A percentile compares a stretch with the other conserved stretches of the same genome.
phyloP scores from a whole-genome alignment of 1,140 invertebrate species.

The Drosophila bipectinata region DNA sequence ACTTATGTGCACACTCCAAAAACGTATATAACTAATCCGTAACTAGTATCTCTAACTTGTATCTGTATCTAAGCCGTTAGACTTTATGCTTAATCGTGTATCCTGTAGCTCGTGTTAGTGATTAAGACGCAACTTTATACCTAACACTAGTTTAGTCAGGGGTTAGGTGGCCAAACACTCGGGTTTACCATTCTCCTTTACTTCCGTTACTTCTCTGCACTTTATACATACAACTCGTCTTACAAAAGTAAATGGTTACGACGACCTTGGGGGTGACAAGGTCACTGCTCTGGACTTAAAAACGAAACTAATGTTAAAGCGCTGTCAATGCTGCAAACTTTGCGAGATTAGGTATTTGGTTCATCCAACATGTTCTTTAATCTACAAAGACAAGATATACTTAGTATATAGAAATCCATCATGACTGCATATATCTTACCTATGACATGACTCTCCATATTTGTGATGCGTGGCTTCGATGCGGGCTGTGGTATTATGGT shows the following conservation, averaged over 20 bases:
- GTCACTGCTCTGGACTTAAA: conserved; percentile 30
- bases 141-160: conserved; percentile 22
- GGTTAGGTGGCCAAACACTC: conserved; percentile 1
- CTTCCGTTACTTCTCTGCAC: not conserved
- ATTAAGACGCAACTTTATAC: conserved; percentile 16
- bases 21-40: conserved; percentile 60
- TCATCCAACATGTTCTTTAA: conserved; percentile 70
- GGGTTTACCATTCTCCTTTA: conserved; percentile 1
- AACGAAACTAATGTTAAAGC: conserved; percentile 68
- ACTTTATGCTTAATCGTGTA: conserved; percentile 38
- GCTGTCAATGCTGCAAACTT: conserved; percentile 67
- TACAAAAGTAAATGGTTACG: conserved; percentile 36
- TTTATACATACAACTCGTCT: conserved; percentile 34
- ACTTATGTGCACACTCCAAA: conserved; percentile 71
- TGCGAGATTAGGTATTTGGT: conserved; percentile 78
- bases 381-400: conserved; percentile 24
- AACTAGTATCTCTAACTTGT: conserved; percentile 66
- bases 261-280: conserved; percentile 33
- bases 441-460: conserved; percentile 84
- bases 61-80: conserved; percentile 32
- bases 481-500: conserved; percentile 95
- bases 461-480: conserved; percentile 82
- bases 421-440: conserved; percentile 46
- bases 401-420: not conserved
- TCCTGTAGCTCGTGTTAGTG: conserved; percentile 42